Conservation (phyloP, 2,113 vertebrate species). For the Cathartes aura region DNA sequence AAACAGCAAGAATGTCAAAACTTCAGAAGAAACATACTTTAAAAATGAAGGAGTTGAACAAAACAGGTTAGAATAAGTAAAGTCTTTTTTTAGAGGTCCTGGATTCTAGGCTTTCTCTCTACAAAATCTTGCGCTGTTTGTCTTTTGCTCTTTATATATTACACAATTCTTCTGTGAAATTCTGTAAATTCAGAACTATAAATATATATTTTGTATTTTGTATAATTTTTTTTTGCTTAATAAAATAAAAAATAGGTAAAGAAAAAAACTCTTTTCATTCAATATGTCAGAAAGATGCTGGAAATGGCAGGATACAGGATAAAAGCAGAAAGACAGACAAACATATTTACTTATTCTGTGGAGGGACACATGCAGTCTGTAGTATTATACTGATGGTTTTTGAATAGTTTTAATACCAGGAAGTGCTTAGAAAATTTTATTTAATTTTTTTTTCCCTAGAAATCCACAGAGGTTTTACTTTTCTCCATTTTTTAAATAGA, state of each 20-base stretch:
- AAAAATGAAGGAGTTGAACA: not conserved
- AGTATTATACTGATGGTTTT: not conserved
- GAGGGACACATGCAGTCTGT: not conserved
- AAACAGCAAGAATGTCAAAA: not conserved
- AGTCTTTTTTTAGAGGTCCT: not conserved
- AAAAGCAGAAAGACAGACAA: not conserved
- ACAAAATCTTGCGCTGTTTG: not conserved
- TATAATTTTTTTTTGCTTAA: not conserved
- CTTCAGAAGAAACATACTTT: not conserved
- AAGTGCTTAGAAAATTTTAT: not conserved
- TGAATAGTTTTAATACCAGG: not conserved
- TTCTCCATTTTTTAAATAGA: not conserved
- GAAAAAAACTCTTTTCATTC: not conserved
- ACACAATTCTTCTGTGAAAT: not conserved
- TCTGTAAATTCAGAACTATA: not conserved
- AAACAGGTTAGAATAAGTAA: not conserved
- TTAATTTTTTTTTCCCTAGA: not conserved
- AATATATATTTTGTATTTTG: not conserved
- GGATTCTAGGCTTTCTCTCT: not conserved
- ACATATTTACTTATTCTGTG: not conserved
- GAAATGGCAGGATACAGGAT: not conserved
- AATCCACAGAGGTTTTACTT: not conserved
- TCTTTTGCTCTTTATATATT: not conserved
- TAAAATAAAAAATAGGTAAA: not conserved
- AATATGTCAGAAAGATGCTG: not conserved